phyloP scores from a whole-genome alignment of 1,140 invertebrate genomes.

The Panonychus citri region DNA sequence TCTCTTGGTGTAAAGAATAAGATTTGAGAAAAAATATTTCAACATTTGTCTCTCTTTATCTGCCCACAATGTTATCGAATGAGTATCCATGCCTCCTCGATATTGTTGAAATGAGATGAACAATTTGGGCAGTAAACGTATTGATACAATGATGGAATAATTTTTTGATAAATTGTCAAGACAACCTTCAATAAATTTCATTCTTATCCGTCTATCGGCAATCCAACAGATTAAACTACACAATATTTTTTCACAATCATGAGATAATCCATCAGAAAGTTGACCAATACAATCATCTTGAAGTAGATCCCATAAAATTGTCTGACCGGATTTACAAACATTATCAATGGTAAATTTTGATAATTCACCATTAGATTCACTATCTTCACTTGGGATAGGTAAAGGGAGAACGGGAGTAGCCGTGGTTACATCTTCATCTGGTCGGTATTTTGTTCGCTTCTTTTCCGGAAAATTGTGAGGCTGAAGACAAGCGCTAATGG shows the following conservation, averaged over 20 bases:
- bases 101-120: conserved; percentile 74
- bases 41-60: conserved; percentile 72
- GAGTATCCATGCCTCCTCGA: conserved; percentile 27
- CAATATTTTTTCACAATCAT: conserved; percentile 72
- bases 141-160: conserved; percentile 61
- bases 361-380: not conserved
- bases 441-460: not conserved
- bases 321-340: conserved; percentile 65
- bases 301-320: conserved; percentile 72
- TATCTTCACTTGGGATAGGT: not conserved
- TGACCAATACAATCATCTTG: conserved; percentile 70
- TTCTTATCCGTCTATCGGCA: conserved; percentile 57
- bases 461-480: not conserved
- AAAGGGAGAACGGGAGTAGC: not conserved
- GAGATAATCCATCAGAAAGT: conserved; percentile 57
- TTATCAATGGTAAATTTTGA: conserved; percentile 2
- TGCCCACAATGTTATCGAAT: conserved; percentile 39
- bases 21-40: conserved; percentile 67
- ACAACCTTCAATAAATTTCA: conserved; percentile 85
- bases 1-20: conserved; percentile 24
- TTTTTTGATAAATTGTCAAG: conserved; percentile 67
- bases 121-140: conserved; percentile 63
- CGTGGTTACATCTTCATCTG: no score
- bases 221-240: conserved; percentile 60
- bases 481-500: not conserved